Evolutionary conservation across 2,888 invertebrate species (phyloP).

Genomic region (Lycia hirtaria): DNA sequence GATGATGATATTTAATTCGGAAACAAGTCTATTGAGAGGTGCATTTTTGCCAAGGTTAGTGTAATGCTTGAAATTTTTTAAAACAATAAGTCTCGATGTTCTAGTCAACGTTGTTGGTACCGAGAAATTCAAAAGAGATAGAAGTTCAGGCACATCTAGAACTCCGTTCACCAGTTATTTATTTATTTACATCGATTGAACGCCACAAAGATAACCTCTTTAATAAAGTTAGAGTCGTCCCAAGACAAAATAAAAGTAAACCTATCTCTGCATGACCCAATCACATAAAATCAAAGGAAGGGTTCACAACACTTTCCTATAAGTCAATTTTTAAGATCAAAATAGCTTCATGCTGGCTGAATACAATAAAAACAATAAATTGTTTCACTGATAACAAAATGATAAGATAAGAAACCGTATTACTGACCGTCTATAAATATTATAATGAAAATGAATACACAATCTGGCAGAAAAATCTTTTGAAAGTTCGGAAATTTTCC

Average conservation of each 20-base stretch:
- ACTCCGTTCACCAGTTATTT: too few relatives aligned
- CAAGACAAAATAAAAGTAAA: neutral
- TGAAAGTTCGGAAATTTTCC: too few relatives aligned
- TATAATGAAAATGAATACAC: neutral
- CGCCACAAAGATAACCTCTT: neutral
- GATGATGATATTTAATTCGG: too few relatives aligned
- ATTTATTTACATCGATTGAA: neutral
- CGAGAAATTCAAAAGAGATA: too few relatives aligned
- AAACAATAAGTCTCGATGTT: too few relatives aligned
- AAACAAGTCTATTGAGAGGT: too few relatives aligned
- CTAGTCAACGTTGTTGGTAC: too few relatives aligned
- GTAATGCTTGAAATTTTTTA: too few relatives aligned
- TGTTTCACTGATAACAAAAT: neutral
- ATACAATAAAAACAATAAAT: neutral
- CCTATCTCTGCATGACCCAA: conserved; percentile 35
- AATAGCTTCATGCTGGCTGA: neutral
- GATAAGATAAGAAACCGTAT: neutral
- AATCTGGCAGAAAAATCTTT: neutral
- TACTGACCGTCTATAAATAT: neutral
- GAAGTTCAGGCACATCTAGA: too few relatives aligned
- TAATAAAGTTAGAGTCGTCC: neutral
- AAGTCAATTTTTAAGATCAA: conserved; percentile 4
- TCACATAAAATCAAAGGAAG: conserved; percentile 61
- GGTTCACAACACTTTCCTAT: conserved; percentile 56
- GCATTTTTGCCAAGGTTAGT: too few relatives aligned